A percentile compares a stretch with the other conserved stretches of the same genome.
These are phyloP conservation scores for Mimachlamys varia DNA, from an alignment of 2,888 invertebrate genomes.

Conservation along the genomic window DNA sequence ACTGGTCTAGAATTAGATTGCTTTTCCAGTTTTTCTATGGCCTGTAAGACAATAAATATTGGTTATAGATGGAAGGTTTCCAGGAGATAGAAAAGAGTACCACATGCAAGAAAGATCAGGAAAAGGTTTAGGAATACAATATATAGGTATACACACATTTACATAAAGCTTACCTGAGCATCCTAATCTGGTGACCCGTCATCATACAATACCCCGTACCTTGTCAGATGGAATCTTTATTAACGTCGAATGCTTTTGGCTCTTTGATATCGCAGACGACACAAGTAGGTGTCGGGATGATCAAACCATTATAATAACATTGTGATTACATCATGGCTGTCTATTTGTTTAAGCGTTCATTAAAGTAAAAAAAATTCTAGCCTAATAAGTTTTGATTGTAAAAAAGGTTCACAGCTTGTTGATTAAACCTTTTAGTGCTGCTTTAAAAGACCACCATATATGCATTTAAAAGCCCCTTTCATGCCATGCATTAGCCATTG, in stretches of 20 bases:
- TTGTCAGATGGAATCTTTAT: neutral
- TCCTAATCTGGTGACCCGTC: neutral
- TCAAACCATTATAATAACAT: neutral
- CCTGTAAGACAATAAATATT: neutral
- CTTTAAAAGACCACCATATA: neutral
- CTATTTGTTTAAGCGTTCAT: neutral
- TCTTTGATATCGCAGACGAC: neutral
- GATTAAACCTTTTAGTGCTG: neutral
- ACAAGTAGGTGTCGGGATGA: neutral
- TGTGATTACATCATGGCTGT: neutral
- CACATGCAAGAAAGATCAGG: neutral
- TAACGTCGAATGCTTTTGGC: neutral
- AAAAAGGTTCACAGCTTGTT: neutral
- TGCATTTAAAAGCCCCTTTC: neutral
- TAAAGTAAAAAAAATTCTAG: neutral
- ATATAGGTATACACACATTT: neutral
- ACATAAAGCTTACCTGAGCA: neutral
- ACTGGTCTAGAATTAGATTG: neutral
- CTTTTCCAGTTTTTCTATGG: slow-evolving; percentile 1
- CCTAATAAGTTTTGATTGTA: neutral
- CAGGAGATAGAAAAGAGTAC: neutral
- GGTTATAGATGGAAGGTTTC: neutral
- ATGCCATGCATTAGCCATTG: neutral
- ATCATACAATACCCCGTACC: neutral
- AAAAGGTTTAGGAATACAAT: neutral